phyloP scores from a whole-genome alignment of 2,113 vertebrate species.

The Pardalotus punctatus region DNA sequence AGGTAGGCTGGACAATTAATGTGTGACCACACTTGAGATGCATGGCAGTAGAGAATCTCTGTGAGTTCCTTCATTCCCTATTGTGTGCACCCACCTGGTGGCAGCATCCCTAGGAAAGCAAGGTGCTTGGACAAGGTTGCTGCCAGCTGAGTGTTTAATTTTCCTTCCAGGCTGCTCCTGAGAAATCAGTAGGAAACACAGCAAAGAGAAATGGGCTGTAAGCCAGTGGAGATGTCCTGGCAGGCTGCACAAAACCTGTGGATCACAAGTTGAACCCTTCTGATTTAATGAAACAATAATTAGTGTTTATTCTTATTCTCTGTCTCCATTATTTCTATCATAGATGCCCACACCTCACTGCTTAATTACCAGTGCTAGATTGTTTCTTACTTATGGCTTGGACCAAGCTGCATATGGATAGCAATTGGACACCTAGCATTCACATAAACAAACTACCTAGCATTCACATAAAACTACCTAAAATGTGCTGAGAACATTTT shows the following conservation, averaged over 20 bases:
- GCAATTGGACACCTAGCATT: neutral
- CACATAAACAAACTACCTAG: neutral
- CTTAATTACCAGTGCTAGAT: neutral
- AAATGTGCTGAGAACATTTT: neutral
- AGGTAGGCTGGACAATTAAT: neutral
- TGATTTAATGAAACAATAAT: neutral
- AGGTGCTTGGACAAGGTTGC: neutral
- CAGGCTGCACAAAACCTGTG: neutral
- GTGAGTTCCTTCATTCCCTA: fast-evolving
- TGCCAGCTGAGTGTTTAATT: fast-evolving
- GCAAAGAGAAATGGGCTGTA: neutral
- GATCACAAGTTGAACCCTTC: neutral
- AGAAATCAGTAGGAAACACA: neutral
- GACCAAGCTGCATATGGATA: neutral
- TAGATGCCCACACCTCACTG: neutral
- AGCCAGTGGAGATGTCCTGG: neutral
- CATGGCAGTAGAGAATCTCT: neutral
- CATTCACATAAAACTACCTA: neutral
- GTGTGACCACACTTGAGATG: neutral
- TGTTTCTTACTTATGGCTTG: neutral
- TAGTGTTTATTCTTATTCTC: neutral
- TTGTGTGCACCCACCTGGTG: neutral
- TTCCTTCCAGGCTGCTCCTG: neutral
- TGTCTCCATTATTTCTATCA: neutral
- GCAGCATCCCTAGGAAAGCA: neutral